A percentile compares a stretch with the other conserved stretches of the same genome.
Conservation (phyloP, 2,113 vertebrate genomes). For the Shinisaurus crocodilurus region DNA sequence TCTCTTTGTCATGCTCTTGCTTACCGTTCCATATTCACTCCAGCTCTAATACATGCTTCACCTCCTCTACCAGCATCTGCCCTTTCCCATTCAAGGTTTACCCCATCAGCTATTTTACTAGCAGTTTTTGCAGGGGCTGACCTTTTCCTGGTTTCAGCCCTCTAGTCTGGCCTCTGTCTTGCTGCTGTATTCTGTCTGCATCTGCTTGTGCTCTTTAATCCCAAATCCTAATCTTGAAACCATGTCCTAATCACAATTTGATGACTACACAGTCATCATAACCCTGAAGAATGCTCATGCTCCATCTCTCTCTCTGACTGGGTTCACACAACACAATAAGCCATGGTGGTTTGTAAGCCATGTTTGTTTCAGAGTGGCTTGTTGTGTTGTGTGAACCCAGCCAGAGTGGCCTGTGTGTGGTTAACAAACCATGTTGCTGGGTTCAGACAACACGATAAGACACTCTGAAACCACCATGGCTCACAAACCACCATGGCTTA, state of each 20-base stretch:
- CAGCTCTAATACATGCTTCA: background rate
- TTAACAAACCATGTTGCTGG: too few species aligned
- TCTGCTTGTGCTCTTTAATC: background rate
- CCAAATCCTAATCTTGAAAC: background rate
- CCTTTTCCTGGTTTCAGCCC: background rate
- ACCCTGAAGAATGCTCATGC: background rate
- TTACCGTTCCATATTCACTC: background rate
- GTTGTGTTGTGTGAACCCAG: too few species aligned
- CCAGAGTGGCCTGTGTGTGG: too few species aligned
- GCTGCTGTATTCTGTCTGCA: background rate
- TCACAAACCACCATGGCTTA: too few species aligned
- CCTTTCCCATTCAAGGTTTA: background rate
- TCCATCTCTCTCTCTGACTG: background rate
- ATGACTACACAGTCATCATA: background rate
- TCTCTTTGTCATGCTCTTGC: background rate
- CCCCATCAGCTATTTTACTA: background rate
- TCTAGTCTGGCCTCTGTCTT: background rate
- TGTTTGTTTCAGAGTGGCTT: too few species aligned
- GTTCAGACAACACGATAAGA: too few species aligned
- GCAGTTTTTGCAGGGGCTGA: background rate
- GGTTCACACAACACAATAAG: too few species aligned
- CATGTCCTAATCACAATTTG: background rate
- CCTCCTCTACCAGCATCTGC: background rate
- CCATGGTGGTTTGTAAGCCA: too few species aligned
- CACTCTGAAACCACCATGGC: too few species aligned